Base-by-base conservation (phyloP, 2,113 vertebrate species). In the Neomonachus schauinslandi region DNA sequence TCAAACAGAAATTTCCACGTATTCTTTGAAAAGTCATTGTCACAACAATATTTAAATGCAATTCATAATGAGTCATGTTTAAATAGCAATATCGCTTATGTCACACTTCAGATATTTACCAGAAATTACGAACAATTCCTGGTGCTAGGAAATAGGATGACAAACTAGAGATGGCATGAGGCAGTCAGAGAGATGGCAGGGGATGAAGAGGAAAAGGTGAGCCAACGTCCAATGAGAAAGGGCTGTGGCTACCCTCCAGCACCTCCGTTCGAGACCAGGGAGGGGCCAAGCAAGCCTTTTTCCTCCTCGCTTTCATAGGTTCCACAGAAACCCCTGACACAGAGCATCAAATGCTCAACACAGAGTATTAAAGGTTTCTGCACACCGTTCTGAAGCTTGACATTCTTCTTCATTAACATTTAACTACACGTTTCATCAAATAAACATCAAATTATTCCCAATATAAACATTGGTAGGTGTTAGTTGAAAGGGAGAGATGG, bases 401-500 rank as follows among this genome's bases (percentile, higher is more conserved):
- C 84, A 28, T 76, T 55, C 26, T 33, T 59, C 90, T 67, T 89
- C 77, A 85, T 96, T 93, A 97, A 95, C 89, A 81, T 91, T 67
- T 97, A 97, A 98, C 97, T 96, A 96, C 84, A 89, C 49, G 94
- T 71, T 97, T 81, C 94, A 93, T 81, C 91, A 92, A 92, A 98
- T 91, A 84, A 96, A 95, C 97, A 90, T 96, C 90, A 88, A 92
- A 97, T 97, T 93, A 95, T 90, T 87, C 79, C 95, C 81, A 97
- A 97, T 97, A 96, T 91, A 98, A 98, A 97, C 97, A 97, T 31
- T 14, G 11, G 95, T 92, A 96, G 96, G 97, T 98, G 97, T 97
- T 36, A 96, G 69, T 97, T 97, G 88, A 96, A 97, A 97, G 92
- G 39, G 18, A 93, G 31, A 59, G 63, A 55, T 33, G 11, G 24